phyloP scores from a whole-genome alignment of 1,140 invertebrate species.

The Meteorus sp. region DNA sequence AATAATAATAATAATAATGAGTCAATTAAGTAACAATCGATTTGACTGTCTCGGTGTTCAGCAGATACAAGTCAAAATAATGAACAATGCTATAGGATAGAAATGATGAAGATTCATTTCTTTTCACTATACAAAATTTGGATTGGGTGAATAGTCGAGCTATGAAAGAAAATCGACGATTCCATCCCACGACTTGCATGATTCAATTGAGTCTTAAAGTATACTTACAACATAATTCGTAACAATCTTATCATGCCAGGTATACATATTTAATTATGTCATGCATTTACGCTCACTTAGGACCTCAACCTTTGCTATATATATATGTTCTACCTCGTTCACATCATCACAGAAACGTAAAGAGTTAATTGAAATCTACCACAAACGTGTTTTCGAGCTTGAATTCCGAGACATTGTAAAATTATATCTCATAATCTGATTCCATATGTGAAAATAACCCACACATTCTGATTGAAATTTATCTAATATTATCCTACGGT shows the following conservation, averaged over 20 bases:
- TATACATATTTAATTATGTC: no score
- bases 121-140: no score
- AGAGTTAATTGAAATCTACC: background rate
- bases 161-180: no score
- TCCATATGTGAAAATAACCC: background rate
- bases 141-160: no score
- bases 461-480: no score
- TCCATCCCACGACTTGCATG: no score
- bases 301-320: background rate
- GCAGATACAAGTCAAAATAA: background rate
- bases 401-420: background rate
- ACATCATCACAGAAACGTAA: slow-evolving; percentile 17
- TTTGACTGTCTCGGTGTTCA: background rate
- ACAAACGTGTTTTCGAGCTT: background rate
- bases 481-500: background rate
- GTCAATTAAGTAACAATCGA: slow-evolving; percentile 17
- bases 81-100: background rate
- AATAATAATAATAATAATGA: background rate
- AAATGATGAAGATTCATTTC: background rate
- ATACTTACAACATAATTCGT: no score
- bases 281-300: no score
- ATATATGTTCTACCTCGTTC: no score
- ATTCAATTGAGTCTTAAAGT: no score
- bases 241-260: no score
- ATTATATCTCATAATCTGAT: background rate